phyloP scores from a whole-genome alignment of 2,113 vertebrate species.

The Spheniscus mendiculus region DNA sequence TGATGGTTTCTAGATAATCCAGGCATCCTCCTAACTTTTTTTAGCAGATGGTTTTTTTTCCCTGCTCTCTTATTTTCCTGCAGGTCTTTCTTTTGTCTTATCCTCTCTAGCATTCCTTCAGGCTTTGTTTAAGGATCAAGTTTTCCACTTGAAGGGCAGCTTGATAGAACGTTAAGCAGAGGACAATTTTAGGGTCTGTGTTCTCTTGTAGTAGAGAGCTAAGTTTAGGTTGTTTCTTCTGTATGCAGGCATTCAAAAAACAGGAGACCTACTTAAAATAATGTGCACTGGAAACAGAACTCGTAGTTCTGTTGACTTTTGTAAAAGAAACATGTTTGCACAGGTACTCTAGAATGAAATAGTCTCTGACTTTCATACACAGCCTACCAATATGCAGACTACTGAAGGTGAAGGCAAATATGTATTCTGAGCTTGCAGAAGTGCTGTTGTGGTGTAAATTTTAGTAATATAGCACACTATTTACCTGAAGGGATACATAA shows the following conservation, averaged over 20 bases:
- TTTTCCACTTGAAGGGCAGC: neutral
- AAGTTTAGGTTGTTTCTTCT: neutral
- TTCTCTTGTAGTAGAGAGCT: neutral
- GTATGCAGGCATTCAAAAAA: neutral
- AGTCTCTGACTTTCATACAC: neutral
- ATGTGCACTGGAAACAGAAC: neutral
- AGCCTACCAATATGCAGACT: neutral
- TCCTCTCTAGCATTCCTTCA: neutral
- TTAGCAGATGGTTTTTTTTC: neutral
- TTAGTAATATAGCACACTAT: neutral
- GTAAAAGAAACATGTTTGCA: neutral
- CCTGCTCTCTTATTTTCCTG: neutral
- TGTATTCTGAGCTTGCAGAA: neutral
- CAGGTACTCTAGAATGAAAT: neutral
- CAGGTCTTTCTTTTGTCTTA: neutral
- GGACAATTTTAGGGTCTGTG: neutral
- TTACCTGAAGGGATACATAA: neutral
- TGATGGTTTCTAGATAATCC: neutral
- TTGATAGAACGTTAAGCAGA: neutral
- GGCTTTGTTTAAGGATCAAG: neutral
- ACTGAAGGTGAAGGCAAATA: neutral
- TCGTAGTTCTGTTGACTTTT: neutral
- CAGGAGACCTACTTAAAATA: neutral
- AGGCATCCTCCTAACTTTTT: neutral
- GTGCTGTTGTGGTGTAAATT: neutral